Percentiles rank a stretch among this genome's conserved stretches.
Conservation (phyloP, 2,113 vertebrate genomes). For the Gracilinanus agilis region DNA sequence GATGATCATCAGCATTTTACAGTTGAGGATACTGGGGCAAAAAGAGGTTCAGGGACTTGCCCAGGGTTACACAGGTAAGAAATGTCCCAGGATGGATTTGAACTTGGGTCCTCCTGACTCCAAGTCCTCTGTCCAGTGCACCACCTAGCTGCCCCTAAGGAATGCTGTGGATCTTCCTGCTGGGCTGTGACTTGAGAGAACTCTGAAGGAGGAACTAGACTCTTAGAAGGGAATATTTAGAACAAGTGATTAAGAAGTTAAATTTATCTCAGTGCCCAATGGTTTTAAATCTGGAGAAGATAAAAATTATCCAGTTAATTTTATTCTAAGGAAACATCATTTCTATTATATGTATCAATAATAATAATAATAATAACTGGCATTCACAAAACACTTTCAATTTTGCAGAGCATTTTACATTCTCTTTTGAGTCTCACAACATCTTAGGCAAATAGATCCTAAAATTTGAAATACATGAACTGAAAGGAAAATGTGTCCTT, state of each 20-base stretch:
- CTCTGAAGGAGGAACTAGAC: not conserved
- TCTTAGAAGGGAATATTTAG: not conserved
- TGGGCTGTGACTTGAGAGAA: not conserved
- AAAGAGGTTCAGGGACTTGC: too few species aligned
- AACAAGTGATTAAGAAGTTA: too few species aligned
- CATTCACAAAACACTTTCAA: not conserved
- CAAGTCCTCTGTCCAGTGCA: not conserved
- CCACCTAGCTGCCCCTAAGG: not conserved
- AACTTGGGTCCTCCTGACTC: too few species aligned
- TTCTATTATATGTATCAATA: conserved; percentile 12
- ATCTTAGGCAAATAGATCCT: not conserved
- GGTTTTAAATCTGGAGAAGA: conserved; percentile 29
- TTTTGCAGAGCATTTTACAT: not conserved
- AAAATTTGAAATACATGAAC: not conserved
- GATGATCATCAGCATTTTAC: not conserved
- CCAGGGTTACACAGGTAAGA: too few species aligned
- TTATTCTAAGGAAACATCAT: conserved; percentile 18
- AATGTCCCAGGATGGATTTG: too few species aligned
- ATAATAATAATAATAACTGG: conserved; percentile 20
- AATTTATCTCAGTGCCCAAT: not conserved
- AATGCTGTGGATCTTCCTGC: not conserved
- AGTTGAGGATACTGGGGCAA: too few species aligned
- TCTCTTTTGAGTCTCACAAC: not conserved
- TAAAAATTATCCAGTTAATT: conserved; percentile 17
- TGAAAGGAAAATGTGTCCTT: not conserved